Conservation (phyloP, 35 echinoderm and acorn worm genomes). For the Heliocidaris erythrogramma region DNA sequence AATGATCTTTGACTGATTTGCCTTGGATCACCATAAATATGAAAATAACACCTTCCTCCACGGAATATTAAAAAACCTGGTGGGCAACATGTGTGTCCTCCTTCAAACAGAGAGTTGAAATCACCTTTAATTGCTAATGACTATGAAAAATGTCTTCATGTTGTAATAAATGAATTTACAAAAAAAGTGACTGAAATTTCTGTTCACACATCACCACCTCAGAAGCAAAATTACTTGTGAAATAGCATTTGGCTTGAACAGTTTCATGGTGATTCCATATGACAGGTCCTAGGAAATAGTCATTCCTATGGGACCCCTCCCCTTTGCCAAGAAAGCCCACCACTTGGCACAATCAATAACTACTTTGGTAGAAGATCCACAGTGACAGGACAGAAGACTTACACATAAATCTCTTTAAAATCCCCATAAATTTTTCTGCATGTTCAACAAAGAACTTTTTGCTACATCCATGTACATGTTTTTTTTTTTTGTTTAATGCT, state of each 20-base stretch:
- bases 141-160: not conserved
- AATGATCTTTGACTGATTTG: not conserved
- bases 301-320: not conserved
- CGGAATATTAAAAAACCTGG: not conserved
- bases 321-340: not conserved
- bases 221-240: not conserved
- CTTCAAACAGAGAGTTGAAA: not conserved
- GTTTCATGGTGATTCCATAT: not conserved
- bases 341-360: slow-evolving; percentile 16
- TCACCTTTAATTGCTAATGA: slow-evolving; percentile 4
- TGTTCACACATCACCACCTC: not conserved
- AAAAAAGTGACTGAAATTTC: not conserved
- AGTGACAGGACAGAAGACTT: not conserved
- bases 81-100: not conserved
- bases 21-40: not conserved
- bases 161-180: not conserved
- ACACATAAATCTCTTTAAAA: not conserved
- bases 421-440: not conserved
- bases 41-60: not conserved
- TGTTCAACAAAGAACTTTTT: not conserved
- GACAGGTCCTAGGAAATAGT: slow-evolving; percentile 11
- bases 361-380: not conserved
- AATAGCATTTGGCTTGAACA: not conserved
- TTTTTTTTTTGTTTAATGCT: too few relatives aligned
- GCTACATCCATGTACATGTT: not conserved